phyloP scores from a whole-genome alignment of 2,797 vertebrate species.

The Picus viridis region DNA sequence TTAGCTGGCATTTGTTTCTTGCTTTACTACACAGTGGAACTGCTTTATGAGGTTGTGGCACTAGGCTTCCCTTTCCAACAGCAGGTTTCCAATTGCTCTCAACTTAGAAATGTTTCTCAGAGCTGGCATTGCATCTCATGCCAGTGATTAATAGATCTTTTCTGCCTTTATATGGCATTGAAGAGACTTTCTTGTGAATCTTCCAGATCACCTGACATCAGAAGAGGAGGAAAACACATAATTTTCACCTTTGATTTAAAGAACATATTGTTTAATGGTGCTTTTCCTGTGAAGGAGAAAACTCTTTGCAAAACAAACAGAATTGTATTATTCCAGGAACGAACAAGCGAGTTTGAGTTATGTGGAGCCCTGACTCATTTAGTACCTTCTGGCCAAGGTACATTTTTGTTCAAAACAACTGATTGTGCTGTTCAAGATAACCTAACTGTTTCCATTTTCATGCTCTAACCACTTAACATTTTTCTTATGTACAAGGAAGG shows the following conservation, averaged over 20 bases:
- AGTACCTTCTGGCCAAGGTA: constrained; percentile 45
- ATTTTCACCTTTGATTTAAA: background rate
- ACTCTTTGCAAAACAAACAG: constrained; percentile 45
- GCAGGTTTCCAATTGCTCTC: background rate
- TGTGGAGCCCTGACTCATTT: constrained; percentile 53
- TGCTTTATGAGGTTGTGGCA: background rate
- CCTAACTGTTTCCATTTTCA: background rate
- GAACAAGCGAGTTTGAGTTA: background rate
- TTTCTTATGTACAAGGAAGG: constrained; percentile 3
- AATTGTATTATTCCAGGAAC: constrained; percentile 64
- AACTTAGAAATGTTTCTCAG: background rate
- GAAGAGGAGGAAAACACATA: background rate
- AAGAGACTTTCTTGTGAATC: background rate
- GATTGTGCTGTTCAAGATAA: constrained; percentile 35
- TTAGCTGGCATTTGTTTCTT: background rate
- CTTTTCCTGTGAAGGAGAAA: constrained; percentile 59
- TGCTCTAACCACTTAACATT: constrained; percentile 51
- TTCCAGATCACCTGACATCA: background rate
- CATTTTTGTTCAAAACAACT: constrained; percentile 45
- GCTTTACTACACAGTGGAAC: background rate
- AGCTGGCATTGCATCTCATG: background rate
- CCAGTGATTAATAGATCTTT: background rate
- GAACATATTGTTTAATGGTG: constrained; percentile 29
- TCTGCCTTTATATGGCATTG: background rate
- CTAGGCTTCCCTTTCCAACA: background rate